Evolutionary conservation across 2,888 invertebrate genomes (phyloP), one percentile per base, ranked within the genome.

Genomic region (Amphipoea oculea): DNA sequence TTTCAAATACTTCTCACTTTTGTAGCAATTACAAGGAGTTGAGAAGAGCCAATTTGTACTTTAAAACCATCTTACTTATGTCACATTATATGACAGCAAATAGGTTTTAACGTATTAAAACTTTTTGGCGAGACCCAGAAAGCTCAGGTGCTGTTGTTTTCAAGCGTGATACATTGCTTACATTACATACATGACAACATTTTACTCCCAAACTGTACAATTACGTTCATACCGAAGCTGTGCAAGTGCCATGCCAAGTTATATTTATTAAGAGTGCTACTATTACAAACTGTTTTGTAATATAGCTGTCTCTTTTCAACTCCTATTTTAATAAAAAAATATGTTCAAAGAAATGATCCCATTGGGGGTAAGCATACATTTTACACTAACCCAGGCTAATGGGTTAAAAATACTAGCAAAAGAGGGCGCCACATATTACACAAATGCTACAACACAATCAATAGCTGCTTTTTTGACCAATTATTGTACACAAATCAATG

Each of bases 291-390:
- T 14, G 1, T 54, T 48, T 80, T 54, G 5, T 36, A 60, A 54
- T 20, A 81, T 9, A n/a, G 36, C 65, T 45, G 57, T 36, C 83
- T 84, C 87, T 84, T 86, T 74, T 84, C 87, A 84, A 86, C 84
- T 84, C 87, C 84, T 40, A 65, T 73, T 20, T 20, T 6, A 40
- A 60, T 12, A 48, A 36, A 79, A 79, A 3, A 14, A 40, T 65
- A 80, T 20, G 9, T 51, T 68, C 20, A 63, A 40, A 67, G 48
- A 20, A 71, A 45, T 62, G 2, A n/a, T 69, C 40, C 84, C 78
- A 4, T 78, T 45, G 67, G 84, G 60, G 87, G 84, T 86, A 84
- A 84, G 84, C 84, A 83, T 48, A 62, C 23, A 45, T 45, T 72
- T 73, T n/a, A 48, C n/a, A 57, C 2, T 63, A 36, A 23, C n/a